Percentiles rank a stretch among this genome's conserved stretches.
These are phyloP conservation scores for Triplophysa tibetana DNA, from an alignment of 2,113 vertebrate species.

Conservation along the genomic window DNA sequence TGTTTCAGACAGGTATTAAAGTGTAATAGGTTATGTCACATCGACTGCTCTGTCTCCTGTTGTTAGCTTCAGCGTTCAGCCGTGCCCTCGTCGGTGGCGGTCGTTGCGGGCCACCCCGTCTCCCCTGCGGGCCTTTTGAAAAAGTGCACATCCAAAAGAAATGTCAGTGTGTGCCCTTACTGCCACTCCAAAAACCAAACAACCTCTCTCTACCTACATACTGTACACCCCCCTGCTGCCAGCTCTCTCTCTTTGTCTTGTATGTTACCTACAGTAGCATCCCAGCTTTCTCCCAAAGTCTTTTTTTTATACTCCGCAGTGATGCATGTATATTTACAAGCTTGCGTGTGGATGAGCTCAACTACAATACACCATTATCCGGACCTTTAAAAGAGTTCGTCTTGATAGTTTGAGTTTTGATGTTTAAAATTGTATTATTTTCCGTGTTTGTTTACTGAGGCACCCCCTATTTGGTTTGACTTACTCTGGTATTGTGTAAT, in stretches of 20 bases:
- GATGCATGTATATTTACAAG: slow-evolving; percentile 4
- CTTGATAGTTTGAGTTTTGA: no score
- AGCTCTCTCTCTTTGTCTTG: background rate
- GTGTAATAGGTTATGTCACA: slow-evolving; percentile 63
- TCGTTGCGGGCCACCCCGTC: slow-evolving; percentile 58
- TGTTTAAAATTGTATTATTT: background rate
- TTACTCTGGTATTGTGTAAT: background rate
- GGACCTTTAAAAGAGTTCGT: background rate
- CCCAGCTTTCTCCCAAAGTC: background rate
- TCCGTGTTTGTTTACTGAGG: background rate
- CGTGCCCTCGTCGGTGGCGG: slow-evolving; percentile 45
- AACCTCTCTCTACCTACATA: slow-evolving; percentile 16
- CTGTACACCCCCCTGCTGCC: background rate
- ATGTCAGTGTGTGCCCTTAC: slow-evolving; percentile 62
- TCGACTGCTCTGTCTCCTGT: slow-evolving; percentile 60
- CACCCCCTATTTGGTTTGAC: background rate
- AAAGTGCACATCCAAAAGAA: slow-evolving; percentile 70
- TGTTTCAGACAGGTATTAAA: slow-evolving; percentile 57
- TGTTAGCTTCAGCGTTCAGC: slow-evolving; percentile 60
- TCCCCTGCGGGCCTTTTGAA: slow-evolving; percentile 60
- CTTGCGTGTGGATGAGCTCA: background rate
- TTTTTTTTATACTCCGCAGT: background rate
- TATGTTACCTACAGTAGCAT: background rate
- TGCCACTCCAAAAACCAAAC: slow-evolving; percentile 53
- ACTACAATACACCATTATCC: background rate